phyloP scores from a whole-genome alignment of 2,797 vertebrate genomes.

The Chaunax sp. region DNA sequence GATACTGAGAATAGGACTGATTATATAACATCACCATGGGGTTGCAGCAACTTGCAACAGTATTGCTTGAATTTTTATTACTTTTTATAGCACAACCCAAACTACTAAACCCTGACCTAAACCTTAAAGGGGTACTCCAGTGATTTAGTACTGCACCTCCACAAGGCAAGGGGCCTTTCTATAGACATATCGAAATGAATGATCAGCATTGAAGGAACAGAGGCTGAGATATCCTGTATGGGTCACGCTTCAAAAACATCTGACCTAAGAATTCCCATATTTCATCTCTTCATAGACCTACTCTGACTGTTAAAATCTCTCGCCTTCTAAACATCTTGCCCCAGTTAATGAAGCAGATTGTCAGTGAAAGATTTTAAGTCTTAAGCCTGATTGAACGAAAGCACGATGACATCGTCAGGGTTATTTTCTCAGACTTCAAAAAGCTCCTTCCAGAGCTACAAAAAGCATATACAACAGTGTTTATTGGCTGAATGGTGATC shows the following conservation, averaged over 20 bases:
- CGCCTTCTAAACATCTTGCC: background rate
- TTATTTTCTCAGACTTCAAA: background rate
- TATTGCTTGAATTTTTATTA: slow-evolving; percentile 30
- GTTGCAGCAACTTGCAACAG: slow-evolving; percentile 14
- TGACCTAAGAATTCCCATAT: background rate
- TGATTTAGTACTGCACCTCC: background rate
- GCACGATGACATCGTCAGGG: background rate
- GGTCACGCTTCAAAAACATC: background rate
- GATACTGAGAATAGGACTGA: slow-evolving; percentile 16
- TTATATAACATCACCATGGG: slow-evolving; percentile 4
- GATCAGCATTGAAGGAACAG: background rate
- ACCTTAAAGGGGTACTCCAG: background rate
- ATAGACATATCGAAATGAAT: background rate
- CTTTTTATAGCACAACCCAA: slow-evolving; percentile 45
- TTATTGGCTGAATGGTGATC: background rate
- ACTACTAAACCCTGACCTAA: background rate
- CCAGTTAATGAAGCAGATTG: background rate
- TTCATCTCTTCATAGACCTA: slow-evolving; percentile 6
- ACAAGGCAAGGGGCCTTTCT: background rate
- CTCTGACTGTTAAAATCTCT: slow-evolving; percentile 21
- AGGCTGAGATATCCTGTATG: background rate
- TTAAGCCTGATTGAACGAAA: background rate
- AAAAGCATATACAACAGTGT: background rate
- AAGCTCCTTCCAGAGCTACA: background rate
- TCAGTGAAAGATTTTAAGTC: slow-evolving; percentile 4